Base-by-base conservation (phyloP, 2,113 vertebrate species). In the sheep (Ovis aries) region DNA sequence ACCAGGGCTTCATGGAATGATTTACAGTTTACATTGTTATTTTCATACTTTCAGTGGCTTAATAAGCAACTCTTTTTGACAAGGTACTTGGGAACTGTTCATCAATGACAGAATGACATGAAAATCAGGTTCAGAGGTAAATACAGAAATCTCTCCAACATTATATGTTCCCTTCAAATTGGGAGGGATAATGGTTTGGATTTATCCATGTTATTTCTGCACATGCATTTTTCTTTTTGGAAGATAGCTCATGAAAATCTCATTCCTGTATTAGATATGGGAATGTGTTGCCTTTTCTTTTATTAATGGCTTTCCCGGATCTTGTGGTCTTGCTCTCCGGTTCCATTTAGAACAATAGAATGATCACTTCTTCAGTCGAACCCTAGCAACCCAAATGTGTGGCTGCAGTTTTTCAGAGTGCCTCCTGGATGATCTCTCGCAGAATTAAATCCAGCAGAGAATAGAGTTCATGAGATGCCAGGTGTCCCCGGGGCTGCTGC, bases 121-220 rank as follows among this genome's bases (percentile, higher is more conserved):
- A 94, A 97, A 95, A 97, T 85, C 94, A 94, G 74, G 71, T 97
- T 95, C 86, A 53, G 40, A 89, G 71, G 80, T 90, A 97, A 98
- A 93, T 64, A 84, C 33, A 77, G 71, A 89, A 90, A 93, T 93
- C 62, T 94, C 48, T 95, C 67, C 43, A 67, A 80, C 25, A 14
- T 77, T 36, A 43, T 62, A 29, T 6, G 50, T 52, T 86, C 40
- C 64, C 85, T 96, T 67, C 36, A 57, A 90, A 53, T 96, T 94
- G 36, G n/a, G 16, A 86, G 57, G 60, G 71, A 33, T 78, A 23
- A 43, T 60, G 95, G n/a, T 81, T 88, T 71, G 45, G 17, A 60
- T 81, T 83, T 52, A 82, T 50, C 23, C 64, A 64, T 86, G 85
- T 89, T 50, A 59, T 89, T 89, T 91, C 77, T 81, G 57, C 16